A percentile compares a stretch with the other conserved stretches of the same genome.
Conservation (phyloP, 2,888 invertebrate species). For the Drosophila niveifrons region DNA sequence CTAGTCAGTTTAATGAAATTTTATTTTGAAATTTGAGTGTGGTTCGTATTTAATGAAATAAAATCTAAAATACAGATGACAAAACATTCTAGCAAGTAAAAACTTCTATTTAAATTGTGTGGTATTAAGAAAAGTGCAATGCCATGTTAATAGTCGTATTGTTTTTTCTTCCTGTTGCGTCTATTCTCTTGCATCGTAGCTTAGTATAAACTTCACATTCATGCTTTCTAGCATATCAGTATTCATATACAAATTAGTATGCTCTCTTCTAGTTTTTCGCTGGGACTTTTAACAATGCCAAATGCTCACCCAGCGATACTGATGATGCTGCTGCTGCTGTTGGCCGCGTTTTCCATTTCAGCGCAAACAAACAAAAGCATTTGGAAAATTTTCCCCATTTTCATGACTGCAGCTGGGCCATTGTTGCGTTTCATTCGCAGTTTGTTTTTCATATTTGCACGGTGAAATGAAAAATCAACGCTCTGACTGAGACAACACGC, state of each 20-base stretch:
- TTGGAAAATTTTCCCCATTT: conserved; percentile 50
- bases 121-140: neutral
- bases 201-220: conserved; percentile 4
- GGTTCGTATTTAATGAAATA: too few species aligned
- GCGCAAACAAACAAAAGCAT: conserved; percentile 72
- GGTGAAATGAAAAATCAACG: conserved; percentile 76
- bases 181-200: neutral
- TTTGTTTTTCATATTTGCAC: conserved; percentile 79
- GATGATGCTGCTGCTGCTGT: conserved; percentile 23
- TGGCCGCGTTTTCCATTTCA: conserved; percentile 69
- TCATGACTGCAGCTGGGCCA: conserved; percentile 20
- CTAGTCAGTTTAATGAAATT: too few species aligned
- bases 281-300: conserved; percentile 56
- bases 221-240: conserved; percentile 12
- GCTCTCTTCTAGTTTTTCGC: conserved; percentile 30
- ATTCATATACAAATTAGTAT: conserved; percentile 54
- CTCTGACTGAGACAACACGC: conserved; percentile 53
- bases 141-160: neutral
- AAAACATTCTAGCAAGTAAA: neutral
- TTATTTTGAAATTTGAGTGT: too few species aligned
- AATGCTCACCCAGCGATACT: conserved; percentile 19
- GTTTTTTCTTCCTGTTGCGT: neutral
- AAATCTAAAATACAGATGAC: neutral
- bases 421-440: conserved; percentile 54
- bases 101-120: neutral